Percentiles rank a stretch among this genome's conserved stretches.
Evolutionary conservation across 2,888 invertebrate species (phyloP).

Genomic region (Dryococelus australis): DNA sequence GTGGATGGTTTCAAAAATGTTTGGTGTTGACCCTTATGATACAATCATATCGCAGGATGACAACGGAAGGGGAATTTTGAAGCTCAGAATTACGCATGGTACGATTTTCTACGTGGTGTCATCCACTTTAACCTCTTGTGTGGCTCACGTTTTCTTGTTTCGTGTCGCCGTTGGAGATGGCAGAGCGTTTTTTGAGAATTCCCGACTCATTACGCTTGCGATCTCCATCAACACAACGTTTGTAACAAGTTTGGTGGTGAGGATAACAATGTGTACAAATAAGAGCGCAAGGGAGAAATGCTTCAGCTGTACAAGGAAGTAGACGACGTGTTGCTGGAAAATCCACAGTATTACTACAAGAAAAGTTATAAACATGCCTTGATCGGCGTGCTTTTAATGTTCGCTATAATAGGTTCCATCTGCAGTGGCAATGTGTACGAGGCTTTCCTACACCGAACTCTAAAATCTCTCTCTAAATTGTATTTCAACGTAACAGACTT

Average conservation of each 20-base stretch:
- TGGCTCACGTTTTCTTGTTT: not conserved
- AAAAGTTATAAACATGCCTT: not conserved
- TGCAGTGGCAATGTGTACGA: not conserved
- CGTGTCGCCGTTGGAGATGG: not conserved
- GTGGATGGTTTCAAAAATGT: not conserved
- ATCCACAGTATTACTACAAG: not conserved
- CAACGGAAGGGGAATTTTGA: not conserved
- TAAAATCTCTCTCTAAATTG: not conserved
- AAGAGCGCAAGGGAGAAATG: not conserved
- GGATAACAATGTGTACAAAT: not conserved
- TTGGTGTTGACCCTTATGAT: not conserved
- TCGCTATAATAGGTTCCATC: not conserved
- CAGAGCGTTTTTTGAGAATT: not conserved
- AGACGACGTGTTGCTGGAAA: not conserved
- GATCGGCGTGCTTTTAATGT: not conserved
- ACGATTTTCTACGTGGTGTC: not conserved
- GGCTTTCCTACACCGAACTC: not conserved
- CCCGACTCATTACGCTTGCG: not conserved
- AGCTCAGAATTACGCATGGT: not conserved
- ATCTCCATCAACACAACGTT: not conserved
- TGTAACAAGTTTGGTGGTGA: not conserved
- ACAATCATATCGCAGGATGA: not conserved
- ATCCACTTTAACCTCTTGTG: not conserved
- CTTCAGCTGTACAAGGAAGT: not conserved
- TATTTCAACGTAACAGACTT: not conserved